These are phyloP conservation scores for Stigmatopora nigra DNA, from an alignment of 2,113 vertebrate genomes.

Conservation along the genomic window DNA sequence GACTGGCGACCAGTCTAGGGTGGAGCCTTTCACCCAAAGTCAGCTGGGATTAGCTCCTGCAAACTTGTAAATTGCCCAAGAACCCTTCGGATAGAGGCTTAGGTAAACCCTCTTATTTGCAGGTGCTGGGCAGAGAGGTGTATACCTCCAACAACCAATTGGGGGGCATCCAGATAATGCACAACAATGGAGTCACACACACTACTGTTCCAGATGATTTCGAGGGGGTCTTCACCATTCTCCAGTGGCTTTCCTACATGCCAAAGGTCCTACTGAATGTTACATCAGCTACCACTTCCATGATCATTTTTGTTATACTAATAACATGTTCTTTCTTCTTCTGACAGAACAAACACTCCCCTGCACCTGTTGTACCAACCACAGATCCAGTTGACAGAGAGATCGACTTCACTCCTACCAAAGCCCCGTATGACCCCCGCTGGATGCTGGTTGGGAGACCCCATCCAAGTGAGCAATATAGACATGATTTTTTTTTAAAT, in stretches of 20 bases:
- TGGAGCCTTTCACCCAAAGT: no score
- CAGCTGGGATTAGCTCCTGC: no score
- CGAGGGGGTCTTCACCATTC: slow-evolving; percentile 86
- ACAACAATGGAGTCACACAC: slow-evolving; percentile 87
- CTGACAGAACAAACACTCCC: slow-evolving; percentile 76
- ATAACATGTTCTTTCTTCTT: slow-evolving; percentile 9
- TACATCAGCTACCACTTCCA: no score
- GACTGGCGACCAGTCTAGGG: no score
- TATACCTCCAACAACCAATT: slow-evolving; percentile 97
- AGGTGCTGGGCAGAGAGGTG: slow-evolving; percentile 94
- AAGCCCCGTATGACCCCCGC: slow-evolving; percentile 86
- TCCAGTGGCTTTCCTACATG: slow-evolving; percentile 92
- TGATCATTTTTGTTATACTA: background rate
- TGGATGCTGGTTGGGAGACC: slow-evolving; percentile 92
- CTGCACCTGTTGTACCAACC: slow-evolving; percentile 70
- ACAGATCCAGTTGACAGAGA: slow-evolving; percentile 85
- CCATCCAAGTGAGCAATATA: slow-evolving; percentile 79
- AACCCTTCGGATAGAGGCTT: background rate
- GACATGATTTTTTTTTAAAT: no score
- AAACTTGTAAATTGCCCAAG: no score
- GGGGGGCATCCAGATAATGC: slow-evolving; percentile 93
- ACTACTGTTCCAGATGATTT: slow-evolving; percentile 88
- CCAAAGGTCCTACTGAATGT: slow-evolving; percentile 77
- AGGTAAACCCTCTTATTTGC: background rate
- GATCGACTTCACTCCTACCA: slow-evolving; percentile 84